Evolutionary conservation across 2,888 invertebrate species (phyloP), one percentile per base, ranked within the genome.

Genomic region (Pollenia amentaria): DNA sequence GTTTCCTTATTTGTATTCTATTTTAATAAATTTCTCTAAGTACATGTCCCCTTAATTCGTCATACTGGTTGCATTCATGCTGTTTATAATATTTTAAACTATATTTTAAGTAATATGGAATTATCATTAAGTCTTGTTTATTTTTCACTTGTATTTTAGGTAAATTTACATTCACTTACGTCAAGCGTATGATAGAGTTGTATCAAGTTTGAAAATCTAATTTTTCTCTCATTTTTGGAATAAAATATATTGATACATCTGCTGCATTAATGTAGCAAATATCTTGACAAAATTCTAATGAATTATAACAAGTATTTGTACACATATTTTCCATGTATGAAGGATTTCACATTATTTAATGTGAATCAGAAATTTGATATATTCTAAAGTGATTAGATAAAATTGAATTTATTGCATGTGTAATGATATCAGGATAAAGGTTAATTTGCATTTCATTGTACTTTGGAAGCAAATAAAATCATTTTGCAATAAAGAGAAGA

Each of bases 131-230:
- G 9, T 55, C 3, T 44, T 64, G 62, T 53, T 64, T 18, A 64
- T 81, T 65, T 2, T 3, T 29, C 21, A 53, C 40, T 73, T 80
- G 12, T 18, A 8, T 64, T 64, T 40, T 42, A 46, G 14, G 40
- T 65, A 46, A 46, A 70, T 55, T 83, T 76, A 48, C 82, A 83
- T 76, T 60, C 64, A 55, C 55, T 46, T 12, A 16, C 64, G 11
- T 48, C 40, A 77, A 21, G 46, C 44, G 51, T 14, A 3, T 42
- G 12, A 38, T 76, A 8, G 11, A 40, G 53, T 38, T 57, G 4
- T n/a, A 60, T 44, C 12, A 73, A 65, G 48, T 18, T 46, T 46
- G 0, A 29, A 29, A 18, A 10, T 29, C 29, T 0, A 29, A 29
- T 29, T 3, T 29, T 44, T 42, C 64, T 46, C 6, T 42, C 16